Base-by-base conservation (phyloP, 2,797 vertebrate genomes). In the Myotis vivesi region DNA sequence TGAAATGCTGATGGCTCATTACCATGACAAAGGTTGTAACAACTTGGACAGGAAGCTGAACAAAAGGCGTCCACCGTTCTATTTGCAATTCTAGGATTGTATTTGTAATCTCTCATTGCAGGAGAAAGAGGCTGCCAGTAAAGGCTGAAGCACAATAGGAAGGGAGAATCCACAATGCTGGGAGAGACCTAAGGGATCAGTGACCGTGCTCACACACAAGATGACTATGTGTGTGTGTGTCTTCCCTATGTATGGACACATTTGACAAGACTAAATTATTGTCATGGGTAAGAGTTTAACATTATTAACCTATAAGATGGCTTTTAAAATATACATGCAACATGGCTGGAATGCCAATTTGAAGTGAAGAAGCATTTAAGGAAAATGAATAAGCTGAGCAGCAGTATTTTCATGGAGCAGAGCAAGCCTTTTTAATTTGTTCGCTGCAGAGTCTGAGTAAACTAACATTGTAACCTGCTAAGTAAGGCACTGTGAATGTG, bases 21-120 rank as follows among this genome's bases (percentile, higher is more conserved):
- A 95, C 72, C 97, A 97, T 97, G 94, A 97, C 92, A 97, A 97
- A 97, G 94, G 80, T 91, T 87, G 91, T 81, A 72, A 96, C 96
- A 97, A 97, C 57, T 9, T 15, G 89, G 95, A 96, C 93, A 87
- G 72, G 96, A 98, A 95, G 6, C 77, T 16, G 30, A 94, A 71
- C 92, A 97, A 97, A 71, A 91, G 93, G 71, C 94, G 38, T 59
- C 85, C 55, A 5, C 88, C 11, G 6, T 71, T 96, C 90, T 95
- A 85, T 97, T 97, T 97, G 95, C 95, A 89, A 9, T 5, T 30
- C 90, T 57, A 33, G 94, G 89, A 94, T 89, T 96, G 75, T 97
- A 93, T 96, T 1, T 97, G 96, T 96, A 87, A 20, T 95, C 97
- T 83, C 86, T 28, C 33, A 97, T 95, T 81, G 91, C 90, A 96